These are phyloP conservation scores for Parazoanthus atlanticus DNA, from an alignment of 92 coral and sea anemone species.

Conservation along the genomic window DNA sequence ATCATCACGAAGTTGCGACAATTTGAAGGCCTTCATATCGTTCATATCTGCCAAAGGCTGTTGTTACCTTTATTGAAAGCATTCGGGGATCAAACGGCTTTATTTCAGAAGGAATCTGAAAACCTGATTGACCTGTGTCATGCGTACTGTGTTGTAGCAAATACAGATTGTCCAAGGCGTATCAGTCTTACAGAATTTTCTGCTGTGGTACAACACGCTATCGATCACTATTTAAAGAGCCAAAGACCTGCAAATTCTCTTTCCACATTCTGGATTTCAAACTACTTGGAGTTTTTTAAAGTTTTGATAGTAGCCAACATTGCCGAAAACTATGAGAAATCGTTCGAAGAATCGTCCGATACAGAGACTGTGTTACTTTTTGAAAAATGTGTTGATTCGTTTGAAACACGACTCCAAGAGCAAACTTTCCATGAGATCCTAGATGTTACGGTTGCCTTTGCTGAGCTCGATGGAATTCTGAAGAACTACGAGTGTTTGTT, in stretches of 20 bases:
- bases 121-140: conserved; percentile 2
- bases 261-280: background rate
- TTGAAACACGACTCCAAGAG: background rate
- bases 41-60: background rate
- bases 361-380: background rate
- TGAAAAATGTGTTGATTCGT: background rate
- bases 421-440: background rate
- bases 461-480: background rate
- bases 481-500: background rate
- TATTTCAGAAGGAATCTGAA: conserved; percentile 21
- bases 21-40: background rate
- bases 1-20: background rate
- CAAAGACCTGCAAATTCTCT: background rate
- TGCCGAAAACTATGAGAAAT: conserved; percentile 1
- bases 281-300: background rate
- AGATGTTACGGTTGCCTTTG: background rate
- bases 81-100: background rate
- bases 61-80: background rate
- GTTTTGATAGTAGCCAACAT: background rate
- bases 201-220: background rate
- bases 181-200: conserved; percentile 3
- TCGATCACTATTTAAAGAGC: background rate
- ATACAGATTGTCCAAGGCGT: background rate
- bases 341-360: background rate
- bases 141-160: background rate